A percentile compares a stretch with the other conserved stretches of the same genome.
Conservation (phyloP, 2,797 vertebrate genomes). For the Sebastiscus albofasciatus region DNA sequence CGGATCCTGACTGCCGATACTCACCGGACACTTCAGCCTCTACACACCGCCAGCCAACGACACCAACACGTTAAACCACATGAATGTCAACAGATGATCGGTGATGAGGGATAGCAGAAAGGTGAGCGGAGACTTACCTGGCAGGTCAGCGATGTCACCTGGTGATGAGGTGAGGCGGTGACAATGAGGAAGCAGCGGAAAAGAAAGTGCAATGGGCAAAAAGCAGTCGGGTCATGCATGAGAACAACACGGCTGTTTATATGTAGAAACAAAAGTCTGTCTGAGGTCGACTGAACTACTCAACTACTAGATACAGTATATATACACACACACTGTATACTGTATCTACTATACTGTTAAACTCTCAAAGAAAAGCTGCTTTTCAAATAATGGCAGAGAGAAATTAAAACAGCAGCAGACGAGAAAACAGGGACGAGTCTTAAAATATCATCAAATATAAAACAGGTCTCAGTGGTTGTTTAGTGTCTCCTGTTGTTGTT, state of each 20-base stretch:
- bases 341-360: too few relatives aligned
- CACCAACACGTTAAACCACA: slow-evolving; percentile 8
- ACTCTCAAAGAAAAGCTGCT: too few relatives aligned
- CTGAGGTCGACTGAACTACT: too few relatives aligned
- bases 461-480: not conserved
- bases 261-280: not conserved
- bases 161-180: slow-evolving; percentile 84
- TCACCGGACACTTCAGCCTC: slow-evolving; percentile 59
- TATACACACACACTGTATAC: too few relatives aligned
- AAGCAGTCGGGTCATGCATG: slow-evolving; percentile 47
- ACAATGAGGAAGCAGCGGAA: slow-evolving; percentile 88
- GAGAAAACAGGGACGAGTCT: too few relatives aligned
- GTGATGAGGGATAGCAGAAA: slow-evolving; percentile 3
- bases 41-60: slow-evolving; percentile 39
- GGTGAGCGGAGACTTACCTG: slow-evolving; percentile 86
- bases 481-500: too few relatives aligned
- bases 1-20: slow-evolving; percentile 31
- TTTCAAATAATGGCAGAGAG: too few relatives aligned
- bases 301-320: too few relatives aligned
- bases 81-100: not conserved
- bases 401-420: too few relatives aligned
- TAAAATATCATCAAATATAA: too few relatives aligned
- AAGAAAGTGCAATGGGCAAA: slow-evolving; percentile 84
- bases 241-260: not conserved
- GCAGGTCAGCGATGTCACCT: slow-evolving; percentile 90